phyloP scores from a whole-genome alignment of 2,888 invertebrate genomes.

The Argyresthia albistria region DNA sequence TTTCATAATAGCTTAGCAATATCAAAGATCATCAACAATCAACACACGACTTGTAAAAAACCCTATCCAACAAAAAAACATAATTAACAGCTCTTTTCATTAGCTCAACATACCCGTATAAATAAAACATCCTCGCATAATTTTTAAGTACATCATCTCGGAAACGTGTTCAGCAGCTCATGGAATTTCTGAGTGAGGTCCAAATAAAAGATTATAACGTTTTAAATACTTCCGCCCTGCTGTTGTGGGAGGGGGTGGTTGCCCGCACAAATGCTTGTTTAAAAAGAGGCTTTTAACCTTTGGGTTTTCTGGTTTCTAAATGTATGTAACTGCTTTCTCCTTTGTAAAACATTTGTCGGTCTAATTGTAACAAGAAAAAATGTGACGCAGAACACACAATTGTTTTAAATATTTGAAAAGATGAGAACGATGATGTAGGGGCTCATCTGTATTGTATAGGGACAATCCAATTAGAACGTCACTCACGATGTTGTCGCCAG shows the following conservation, averaged over 20 bases:
- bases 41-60: background rate
- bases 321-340: no score
- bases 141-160: slow-evolving; percentile 60
- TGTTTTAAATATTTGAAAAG: no score
- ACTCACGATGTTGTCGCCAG: no score
- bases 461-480: no score
- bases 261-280: slow-evolving; percentile 9
- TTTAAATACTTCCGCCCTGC: slow-evolving; percentile 59
- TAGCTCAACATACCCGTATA: slow-evolving; percentile 19
- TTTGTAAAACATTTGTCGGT: background rate
- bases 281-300: slow-evolving; percentile 25
- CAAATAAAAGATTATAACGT: slow-evolving; percentile 63
- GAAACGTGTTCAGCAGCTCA: slow-evolving; percentile 42
- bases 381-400: no score
- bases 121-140: slow-evolving; percentile 54
- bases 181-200: slow-evolving; percentile 59
- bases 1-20: no score
- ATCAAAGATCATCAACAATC: background rate
- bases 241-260: slow-evolving; percentile 20
- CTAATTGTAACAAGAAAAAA: no score
- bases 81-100: slow-evolving; percentile 16
- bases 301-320: slow-evolving; percentile 12
- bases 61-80: slow-evolving; percentile 7
- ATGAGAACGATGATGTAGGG: no score
- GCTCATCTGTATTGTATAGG: no score